Evolutionary conservation across 2,797 vertebrate species (phyloP), one percentile per base, ranked within the genome.

Genomic region (Heteromormyrus szaboi): DNA sequence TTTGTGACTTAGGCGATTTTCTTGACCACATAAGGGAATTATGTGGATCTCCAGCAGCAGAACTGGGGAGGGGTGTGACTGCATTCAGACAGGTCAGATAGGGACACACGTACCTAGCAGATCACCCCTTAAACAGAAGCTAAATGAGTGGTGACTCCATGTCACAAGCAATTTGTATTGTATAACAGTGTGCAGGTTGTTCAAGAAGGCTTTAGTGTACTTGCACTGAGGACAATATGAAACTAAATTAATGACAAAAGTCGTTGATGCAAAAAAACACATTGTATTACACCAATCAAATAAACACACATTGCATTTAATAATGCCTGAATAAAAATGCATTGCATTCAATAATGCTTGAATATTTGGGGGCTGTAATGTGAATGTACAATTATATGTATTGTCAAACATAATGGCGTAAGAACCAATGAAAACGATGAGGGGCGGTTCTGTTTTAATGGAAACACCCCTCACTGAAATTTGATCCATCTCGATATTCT

Each of bases 11-110:
- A n/a, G 56, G 11, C 54, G 3, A 62, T 46, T 62, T 68, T 87
- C 86, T 56, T 87, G 56, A 87, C 86, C 86, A 87, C 86, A 87
- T 65, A 87, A 87, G 86, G 86, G 86, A 87, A 87, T 65, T 11
- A 17, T 41, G 51, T 19, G 53, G 22, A 11, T 86, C 53, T 37
- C 53, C 33, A 46, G 14, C n/a, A 79, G 72, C 6, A 41, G 17
- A 44, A 44, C 72, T 19, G 37, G 25, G 29, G 14, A n/a, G 72
- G 72, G 33, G 17, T 44, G 72, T 76, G 68, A 19, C 68, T 37
- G 14, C 37, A 41, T 41, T 76, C 33, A 76, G 68, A 7, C 68
- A 76, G 33, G 68, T 79, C 72, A 7, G 33, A 79, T 44, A 41
- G 29, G 65, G 72, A 79, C 72, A 44, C 37, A 6, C 3, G 17